Conservation (phyloP, 30 jellyfish, hydroid and myxozoan genomes). For the Chrysaora quinquecirrha region DNA sequence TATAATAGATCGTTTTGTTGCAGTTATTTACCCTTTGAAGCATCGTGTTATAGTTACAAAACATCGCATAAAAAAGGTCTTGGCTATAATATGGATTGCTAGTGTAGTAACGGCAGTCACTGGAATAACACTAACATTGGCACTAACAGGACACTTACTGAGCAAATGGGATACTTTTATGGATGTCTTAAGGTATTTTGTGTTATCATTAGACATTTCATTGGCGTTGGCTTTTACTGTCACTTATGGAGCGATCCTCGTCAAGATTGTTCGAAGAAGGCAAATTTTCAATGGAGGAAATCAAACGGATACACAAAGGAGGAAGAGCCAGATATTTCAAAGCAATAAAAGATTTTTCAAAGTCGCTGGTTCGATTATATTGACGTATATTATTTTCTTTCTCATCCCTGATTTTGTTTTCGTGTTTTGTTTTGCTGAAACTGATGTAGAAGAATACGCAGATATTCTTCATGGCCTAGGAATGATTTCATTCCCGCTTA, state of each 20-base stretch:
- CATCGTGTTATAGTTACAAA: background rate
- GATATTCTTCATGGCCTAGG: background rate
- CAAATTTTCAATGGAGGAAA: no score
- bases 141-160: no score
- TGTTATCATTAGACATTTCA: no score
- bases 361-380: background rate
- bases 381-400: background rate
- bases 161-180: no score
- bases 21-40: background rate
- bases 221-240: background rate
- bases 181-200: no score
- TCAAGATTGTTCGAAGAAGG: no score
- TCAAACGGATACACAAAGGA: no score
- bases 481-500: background rate
- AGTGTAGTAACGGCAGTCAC: background rate
- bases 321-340: no score
- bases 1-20: background rate
- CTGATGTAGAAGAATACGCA: background rate
- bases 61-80: background rate
- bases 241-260: background rate
- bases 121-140: no score
- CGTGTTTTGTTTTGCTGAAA: background rate
- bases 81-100: background rate
- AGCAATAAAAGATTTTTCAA: background rate
- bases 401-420: background rate